Percentiles rank a stretch among this genome's conserved stretches.
phyloP scores from a whole-genome alignment of 2,113 vertebrate genomes.

The Nibea albiflora region DNA sequence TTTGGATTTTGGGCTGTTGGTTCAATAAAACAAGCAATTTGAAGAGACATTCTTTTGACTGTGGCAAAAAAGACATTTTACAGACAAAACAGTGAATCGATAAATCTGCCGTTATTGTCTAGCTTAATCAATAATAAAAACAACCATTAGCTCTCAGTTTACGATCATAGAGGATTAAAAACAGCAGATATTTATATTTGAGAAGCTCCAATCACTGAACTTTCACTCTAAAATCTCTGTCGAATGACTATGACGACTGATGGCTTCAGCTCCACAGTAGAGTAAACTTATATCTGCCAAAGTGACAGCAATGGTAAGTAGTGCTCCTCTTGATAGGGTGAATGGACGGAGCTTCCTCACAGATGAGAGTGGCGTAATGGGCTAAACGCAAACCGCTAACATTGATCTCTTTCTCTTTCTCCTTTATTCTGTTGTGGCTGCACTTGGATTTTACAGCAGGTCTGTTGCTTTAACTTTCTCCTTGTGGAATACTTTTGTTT shows the following conservation, averaged over 20 bases:
- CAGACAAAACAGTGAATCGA: neutral
- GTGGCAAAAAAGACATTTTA: neutral
- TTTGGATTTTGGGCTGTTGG: neutral
- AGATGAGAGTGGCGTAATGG: slow-evolving; percentile 1
- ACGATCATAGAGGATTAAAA: neutral
- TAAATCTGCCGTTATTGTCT: neutral
- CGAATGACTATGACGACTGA: neutral
- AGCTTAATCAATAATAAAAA: neutral
- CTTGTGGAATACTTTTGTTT: neutral
- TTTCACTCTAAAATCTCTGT: neutral
- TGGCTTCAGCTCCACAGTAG: neutral
- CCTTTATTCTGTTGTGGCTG: slow-evolving; percentile 69
- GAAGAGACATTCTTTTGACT: neutral
- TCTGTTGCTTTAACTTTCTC: slow-evolving; percentile 73
- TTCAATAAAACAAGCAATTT: neutral
- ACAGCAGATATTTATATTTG: neutral
- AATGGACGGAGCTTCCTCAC: slow-evolving; percentile 8
- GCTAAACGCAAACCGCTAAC: slow-evolving; percentile 40
- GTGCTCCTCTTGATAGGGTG: neutral
- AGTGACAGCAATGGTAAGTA: neutral
- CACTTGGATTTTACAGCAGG: slow-evolving; percentile 80
- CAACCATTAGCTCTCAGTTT: neutral
- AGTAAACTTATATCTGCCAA: neutral
- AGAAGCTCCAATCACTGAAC: neutral
- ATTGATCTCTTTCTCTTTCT: slow-evolving; percentile 50